These are phyloP conservation scores for Rhaphigaster nebulosa DNA, from an alignment of 2,888 invertebrate species.

Conservation along the genomic window DNA sequence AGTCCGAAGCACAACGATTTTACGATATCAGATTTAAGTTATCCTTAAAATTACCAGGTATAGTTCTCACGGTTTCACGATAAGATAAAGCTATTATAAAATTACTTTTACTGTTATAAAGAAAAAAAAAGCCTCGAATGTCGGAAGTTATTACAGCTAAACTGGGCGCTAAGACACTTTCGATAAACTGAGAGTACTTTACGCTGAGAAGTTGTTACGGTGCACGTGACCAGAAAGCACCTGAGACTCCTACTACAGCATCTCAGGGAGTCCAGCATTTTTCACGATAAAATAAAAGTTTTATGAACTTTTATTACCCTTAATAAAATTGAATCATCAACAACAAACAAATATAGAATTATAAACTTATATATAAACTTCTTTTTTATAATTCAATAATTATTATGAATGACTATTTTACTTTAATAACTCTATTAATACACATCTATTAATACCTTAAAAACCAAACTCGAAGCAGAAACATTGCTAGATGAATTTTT, in stretches of 20 bases:
- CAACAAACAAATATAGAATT: too few species aligned
- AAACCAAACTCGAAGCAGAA: too few species aligned
- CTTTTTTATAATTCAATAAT: too few species aligned
- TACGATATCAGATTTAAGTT: background rate
- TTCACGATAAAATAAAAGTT: background rate
- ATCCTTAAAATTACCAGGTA: background rate
- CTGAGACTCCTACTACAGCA: background rate
- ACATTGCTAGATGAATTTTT: too few species aligned
- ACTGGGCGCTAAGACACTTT: background rate
- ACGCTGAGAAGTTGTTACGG: background rate
- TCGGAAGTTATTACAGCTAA: background rate
- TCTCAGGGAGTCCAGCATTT: background rate
- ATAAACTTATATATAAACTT: too few species aligned
- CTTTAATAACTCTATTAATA: too few species aligned
- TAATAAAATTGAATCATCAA: too few species aligned
- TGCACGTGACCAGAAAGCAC: slow-evolving; percentile 6
- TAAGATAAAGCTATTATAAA: background rate
- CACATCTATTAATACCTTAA: too few species aligned
- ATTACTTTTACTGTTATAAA: background rate
- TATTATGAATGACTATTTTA: too few species aligned
- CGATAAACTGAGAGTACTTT: background rate
- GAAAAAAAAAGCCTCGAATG: background rate
- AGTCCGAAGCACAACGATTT: background rate
- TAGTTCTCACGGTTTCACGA: background rate
- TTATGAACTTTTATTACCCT: too few species aligned